Base-by-base conservation (phyloP, 2,888 invertebrate genomes). In the Brachypalpus laphriformis region DNA sequence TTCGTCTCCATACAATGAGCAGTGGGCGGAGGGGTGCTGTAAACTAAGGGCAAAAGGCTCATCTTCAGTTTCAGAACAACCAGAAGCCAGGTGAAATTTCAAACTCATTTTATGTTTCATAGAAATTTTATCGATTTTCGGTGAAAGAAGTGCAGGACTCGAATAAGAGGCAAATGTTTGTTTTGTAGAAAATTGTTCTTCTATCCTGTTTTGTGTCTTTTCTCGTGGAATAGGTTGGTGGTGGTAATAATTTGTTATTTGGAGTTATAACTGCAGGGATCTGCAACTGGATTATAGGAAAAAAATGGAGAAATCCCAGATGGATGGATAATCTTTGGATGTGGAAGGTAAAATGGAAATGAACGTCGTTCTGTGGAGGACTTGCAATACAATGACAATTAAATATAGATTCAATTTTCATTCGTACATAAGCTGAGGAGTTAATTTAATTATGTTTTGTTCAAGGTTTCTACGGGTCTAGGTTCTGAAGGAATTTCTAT, bases 21-120 rank as follows among this genome's bases (percentile, higher is more conserved):
- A 28, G 0, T 28, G 28, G 25, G 28, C 9, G 28, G 45, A 40
- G 28, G 28, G 63, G 71, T 25, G 49, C 8, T 9, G 49, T 5
- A 47, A 22, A 51, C 71, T 59, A 20, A 42, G 57, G 75, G 76
- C 65, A 40, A 54, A 85, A 45, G 51, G 66, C 56, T 71, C 85
- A 75, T 85, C 85, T 85, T 81, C 61, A 66, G 56, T 70, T 83
- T 76, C 81, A 76, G 70, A 54, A 34, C 59, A 25, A 80, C 56
- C 31, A 18, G 57, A 49, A 70, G 59, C 47, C 81, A 85, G 85
- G 81, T 85, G 71, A 85, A 81, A 85, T 81, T 81, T 76, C 81
- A 81, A 85, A 85, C 75, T 81, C 51, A 56, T 71, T 81, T 81
- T 34, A 40, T 57, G 68, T 81, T 80, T 47, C 75, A 85, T 75